phyloP scores from a whole-genome alignment of 2,113 vertebrate genomes.

The Grammomys surdaster region DNA sequence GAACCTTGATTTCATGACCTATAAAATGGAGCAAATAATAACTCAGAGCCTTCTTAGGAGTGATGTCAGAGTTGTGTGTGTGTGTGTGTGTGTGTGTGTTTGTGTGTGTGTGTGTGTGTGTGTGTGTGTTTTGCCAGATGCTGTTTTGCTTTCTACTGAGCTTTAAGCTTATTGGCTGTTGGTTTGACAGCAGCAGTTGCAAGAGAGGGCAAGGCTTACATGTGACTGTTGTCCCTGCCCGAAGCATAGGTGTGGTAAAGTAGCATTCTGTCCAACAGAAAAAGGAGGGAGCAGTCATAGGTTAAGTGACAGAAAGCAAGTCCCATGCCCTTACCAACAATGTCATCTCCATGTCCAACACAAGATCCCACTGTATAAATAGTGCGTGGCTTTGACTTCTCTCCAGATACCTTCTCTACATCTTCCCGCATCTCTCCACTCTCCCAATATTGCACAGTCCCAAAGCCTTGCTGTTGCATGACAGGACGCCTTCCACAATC shows the following conservation, averaged over 20 bases:
- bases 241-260: not conserved
- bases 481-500: not conserved
- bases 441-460: not conserved
- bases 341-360: not conserved
- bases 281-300: not conserved
- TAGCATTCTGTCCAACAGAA: not conserved
- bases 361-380: not conserved
- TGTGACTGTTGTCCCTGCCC: not conserved
- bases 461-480: not conserved
- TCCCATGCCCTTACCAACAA: not conserved
- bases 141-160: not conserved
- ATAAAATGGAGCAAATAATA: not conserved
- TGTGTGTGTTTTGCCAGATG: not conserved
- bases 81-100: not conserved
- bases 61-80: not conserved
- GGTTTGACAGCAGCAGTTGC: not conserved
- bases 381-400: not conserved
- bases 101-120: not conserved
- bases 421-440: not conserved
- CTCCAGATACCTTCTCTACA: not conserved
- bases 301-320: not conserved
- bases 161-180: not conserved
- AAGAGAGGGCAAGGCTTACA: not conserved
- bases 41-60: not conserved
- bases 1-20: not conserved